Base-by-base conservation (phyloP, 2,797 vertebrate species). In the Sparidentex hasta region DNA sequence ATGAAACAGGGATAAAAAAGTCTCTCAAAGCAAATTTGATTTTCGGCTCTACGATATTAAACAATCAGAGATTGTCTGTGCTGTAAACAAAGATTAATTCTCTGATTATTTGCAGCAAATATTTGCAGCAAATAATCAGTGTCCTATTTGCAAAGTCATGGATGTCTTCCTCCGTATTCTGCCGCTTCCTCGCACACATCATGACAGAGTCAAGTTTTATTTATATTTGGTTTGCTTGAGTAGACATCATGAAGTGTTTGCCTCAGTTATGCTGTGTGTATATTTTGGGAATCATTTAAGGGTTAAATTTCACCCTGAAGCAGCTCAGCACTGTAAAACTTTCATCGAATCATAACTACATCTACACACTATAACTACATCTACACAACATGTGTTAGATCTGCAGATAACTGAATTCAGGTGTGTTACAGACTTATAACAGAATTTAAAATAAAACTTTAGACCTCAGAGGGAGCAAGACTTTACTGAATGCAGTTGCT, bases 41-140 rank as follows among this genome's bases (percentile, higher is more conserved):
- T 64, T 78, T 59, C 52, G 33, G 4, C 64, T 78, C 55, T 71
- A 23, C 20, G 77, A 79, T 90, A 87, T 89, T 87, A 90, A 90
- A 91, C 90, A 86, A 70, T 87, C 88, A 85, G 82, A 84, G 74
- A 83, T 88, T 83, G 58, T 74, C 79, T 76, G 76, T 59, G 83
- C 69, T 67, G 85, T 86, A 86, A 87, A 86, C 80, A 88, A 87
- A 85, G 76, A 90, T 87, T 63, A 87, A 87, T 90, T 87, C 67
- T 85, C 70, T 88, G 92, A 93, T 92, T 92, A 4, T 25, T 25
- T 25, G 85, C 51, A 11, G 89, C 87, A 93, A 94, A 94, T 93
- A 93, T 94, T 94, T 93, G 90, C 82, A 70, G 87, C 90, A 93
- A 91, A 87, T 90, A 93, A 90, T 92, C 92, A 85, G 88, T 84